A percentile compares a stretch with the other conserved stretches of the same genome.
Evolutionary conservation across 2,797 vertebrate genomes (phyloP).

Genomic region (Pogoniulus pusillus): DNA sequence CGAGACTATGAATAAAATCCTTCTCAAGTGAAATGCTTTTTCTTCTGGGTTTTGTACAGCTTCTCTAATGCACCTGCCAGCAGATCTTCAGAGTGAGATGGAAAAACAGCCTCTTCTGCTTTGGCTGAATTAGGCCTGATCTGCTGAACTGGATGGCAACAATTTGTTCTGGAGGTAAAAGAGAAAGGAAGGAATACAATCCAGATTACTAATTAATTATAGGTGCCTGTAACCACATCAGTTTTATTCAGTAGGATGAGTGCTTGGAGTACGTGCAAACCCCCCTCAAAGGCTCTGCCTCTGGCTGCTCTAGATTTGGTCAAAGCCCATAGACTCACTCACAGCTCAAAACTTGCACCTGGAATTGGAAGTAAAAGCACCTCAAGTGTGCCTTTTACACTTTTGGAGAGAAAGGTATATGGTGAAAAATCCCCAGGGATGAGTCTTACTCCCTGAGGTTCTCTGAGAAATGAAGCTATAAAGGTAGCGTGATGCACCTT

Average conservation of each 20-base stretch:
- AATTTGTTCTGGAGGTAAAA: not conserved
- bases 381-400: not conserved
- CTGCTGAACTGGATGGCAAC: not conserved
- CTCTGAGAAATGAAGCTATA: not conserved
- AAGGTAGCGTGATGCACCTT: not conserved
- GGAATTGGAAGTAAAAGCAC: not conserved
- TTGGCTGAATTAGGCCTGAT: not conserved
- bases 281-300: not conserved
- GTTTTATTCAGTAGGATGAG: not conserved
- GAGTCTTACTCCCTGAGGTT: not conserved
- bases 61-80: not conserved
- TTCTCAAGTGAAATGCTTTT: not conserved
- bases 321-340: not conserved
- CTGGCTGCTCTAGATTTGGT: not conserved
- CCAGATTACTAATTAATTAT: not conserved
- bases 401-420: not conserved
- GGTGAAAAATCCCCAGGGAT: not conserved
- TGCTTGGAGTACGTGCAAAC: not conserved
- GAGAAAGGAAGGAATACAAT: not conserved
- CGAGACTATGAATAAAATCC: not conserved
- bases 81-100: not conserved
- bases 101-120: not conserved
- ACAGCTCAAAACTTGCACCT: not conserved
- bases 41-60: not conserved
- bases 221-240: not conserved